Percentiles rank a stretch among this genome's conserved stretches.
Conservation (phyloP, 2,797 vertebrate species). For the Sardinella longiceps region DNA sequence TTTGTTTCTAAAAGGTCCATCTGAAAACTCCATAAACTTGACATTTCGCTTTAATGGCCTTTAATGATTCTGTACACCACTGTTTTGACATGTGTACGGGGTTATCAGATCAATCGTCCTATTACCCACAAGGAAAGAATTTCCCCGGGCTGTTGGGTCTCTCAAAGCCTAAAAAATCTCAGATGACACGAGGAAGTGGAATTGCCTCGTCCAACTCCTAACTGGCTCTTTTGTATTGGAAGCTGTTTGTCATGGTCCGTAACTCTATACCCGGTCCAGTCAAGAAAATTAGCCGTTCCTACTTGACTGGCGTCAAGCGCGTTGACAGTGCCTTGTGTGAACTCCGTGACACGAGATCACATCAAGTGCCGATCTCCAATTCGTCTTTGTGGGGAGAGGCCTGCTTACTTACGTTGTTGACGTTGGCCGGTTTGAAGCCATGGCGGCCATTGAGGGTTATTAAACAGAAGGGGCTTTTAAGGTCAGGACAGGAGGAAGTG, state of each 20-base stretch:
- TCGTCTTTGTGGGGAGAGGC: constrained; percentile 9
- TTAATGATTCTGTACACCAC: background rate
- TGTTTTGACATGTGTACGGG: constrained; percentile 21
- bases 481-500: background rate
- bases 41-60: background rate
- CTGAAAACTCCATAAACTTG: background rate
- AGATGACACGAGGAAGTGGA: constrained; percentile 41
- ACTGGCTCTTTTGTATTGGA: constrained; percentile 44
- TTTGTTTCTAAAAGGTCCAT: background rate
- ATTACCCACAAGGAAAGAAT: constrained; percentile 21
- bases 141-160: constrained; percentile 6
- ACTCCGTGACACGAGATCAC: background rate
- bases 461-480: background rate
- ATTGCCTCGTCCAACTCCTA: constrained; percentile 34
- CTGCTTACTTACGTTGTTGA: constrained; percentile 11
- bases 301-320: constrained; percentile 31
- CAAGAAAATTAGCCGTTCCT: constrained; percentile 23
- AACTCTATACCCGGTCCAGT: constrained; percentile 42
- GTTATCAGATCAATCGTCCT: constrained; percentile 31
- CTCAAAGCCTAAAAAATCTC: constrained; percentile 26
- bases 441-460: background rate
- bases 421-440: background rate
- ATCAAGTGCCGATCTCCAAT: background rate
- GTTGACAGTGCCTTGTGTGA: constrained; percentile 8
- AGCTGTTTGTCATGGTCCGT: constrained; percentile 35